Evolutionary conservation across 2,888 invertebrate species (phyloP), one percentile per base, ranked within the genome.

Genomic region (Lithophane ornitopus): DNA sequence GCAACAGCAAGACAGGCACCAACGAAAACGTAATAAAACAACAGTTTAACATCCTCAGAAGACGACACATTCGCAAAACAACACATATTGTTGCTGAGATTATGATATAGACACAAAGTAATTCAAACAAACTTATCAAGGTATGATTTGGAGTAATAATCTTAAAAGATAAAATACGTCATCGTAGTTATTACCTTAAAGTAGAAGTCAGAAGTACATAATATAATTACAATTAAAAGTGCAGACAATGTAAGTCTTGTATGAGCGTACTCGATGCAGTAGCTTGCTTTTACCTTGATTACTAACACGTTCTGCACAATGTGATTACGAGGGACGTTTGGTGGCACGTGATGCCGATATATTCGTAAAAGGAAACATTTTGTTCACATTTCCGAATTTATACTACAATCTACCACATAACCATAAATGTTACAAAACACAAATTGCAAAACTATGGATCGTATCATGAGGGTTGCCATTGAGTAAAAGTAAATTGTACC

Each of bases 261-360:
- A 72, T 16, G n/a, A 67, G 49, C 58, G 61, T 62, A 44, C 22
- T 61, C 58, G 12, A 41, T 56, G 59, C 59, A 63, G 39, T 46
- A 2, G 16, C n/a, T 68, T 26, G 61, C 63, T 75, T 68, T 86
- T 80, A 74, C 70, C 74, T 77, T 80, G 65, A 69, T 80, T 61
- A 74, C 49, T 54, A 54, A 73, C 85, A 84, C 85, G 78, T 86
- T 86, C 68, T 39, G 56, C 62, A 68, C 67, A 78, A 81, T 76
- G 70, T 68, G 76, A 76, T 74, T 58, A 68, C 54, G 44, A 63
- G 59, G 1, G 70, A 16, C 63, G 59, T 65, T 59, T 65, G 70
- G 58, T 58, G 67, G 58, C 76, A 85, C 76, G 70, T 68, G 76
- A 74, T 73, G 34, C 26, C 28, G 19, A 56, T 61, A 68, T 54